Evolutionary conservation across 2,888 invertebrate species (phyloP), one percentile per base, ranked within the genome.

Genomic region (Chrysolina americana): DNA sequence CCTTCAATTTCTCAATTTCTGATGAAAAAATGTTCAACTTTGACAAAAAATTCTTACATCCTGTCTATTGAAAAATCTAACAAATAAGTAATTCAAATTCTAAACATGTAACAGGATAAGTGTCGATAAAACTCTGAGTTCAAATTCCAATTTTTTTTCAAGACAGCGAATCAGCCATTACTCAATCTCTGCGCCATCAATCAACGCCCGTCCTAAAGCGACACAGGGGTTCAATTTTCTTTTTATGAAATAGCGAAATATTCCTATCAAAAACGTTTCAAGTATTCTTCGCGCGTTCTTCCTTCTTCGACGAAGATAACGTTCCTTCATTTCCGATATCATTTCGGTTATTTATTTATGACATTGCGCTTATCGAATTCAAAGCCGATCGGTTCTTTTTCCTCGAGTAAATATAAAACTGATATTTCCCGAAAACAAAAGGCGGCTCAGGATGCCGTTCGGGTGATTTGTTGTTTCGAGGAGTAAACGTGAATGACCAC

Each of bases 331-430:
- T 85, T 84, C 83, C 83, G 82, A 82, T 84, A 84, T 85, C 83
- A 84, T 84, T 83, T 83, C 82, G 78, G 82, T 63, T 85, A 83
- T 83, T 84, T 84, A 84, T 84, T 84, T 85, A 84, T 81, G 81
- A 81, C 79, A 73, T 70, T 74, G 80, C 78, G 83, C 82, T 84
- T 84, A 83, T 83, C 83, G 83, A 85, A 84, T 84, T 81, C 84
- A 77, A 80, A 83, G 70, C 76, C 69, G 73, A 76, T 66, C 56
- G 69, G 71, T 74, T 70, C 74, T 73, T 68, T 68, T 65, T 19
- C 59, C 65, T 68, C 68, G 6, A 62, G 79, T 72, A 80, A 80
- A 82, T 80, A 81, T 77, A 71, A 81, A 77, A 81, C 76, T 72
- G 79, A 79, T 79, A 78, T 81, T 80, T 78, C 75, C 76, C 71